Base-by-base conservation (phyloP, 1,140 invertebrate genomes). In the Bombus superbus region DNA sequence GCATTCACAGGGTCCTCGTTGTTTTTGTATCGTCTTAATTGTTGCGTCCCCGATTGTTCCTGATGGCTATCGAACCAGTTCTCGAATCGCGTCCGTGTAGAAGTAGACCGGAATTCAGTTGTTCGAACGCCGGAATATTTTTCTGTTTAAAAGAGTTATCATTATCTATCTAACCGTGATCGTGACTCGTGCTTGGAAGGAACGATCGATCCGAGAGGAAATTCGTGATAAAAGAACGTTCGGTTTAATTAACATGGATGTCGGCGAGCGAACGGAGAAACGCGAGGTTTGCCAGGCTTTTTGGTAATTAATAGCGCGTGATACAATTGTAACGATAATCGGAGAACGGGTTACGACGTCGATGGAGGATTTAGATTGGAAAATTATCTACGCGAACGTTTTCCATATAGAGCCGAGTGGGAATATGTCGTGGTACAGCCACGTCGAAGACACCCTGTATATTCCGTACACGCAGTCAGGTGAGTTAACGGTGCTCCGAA, bases 401-500 rank as follows among this genome's bases (percentile, higher is more conserved):
- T 53, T 53, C 47, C 18, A 28, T 15, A 40, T 32, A 35, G 72
- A 32, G 79, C 64, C 47, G 6, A 53, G 47, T 42, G 73, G 83
- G 81, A 87, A 90, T 69, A 6, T 64, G 32, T 62, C 59, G 85
- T 83, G 35, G 68, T 35, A 59, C 85, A 77, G 86, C 79, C 87
- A 88, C 88, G 73, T 86, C 87, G 83, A 44, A 73, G 82, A 38
- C 91, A 90, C 90, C 90, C 90, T 91, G 93, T 94, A 93, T 95
- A 93, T 95, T 94, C 93, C 89, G 90, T 92, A 91, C 93, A 93
- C 92, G 93, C 89, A 91, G 93, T 90, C 94, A 95, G 94, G 93
- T 95, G 94, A 95, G 93, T 92, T 95, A 95, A 95, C 94, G 95
- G 95, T 95, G 92, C 92, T 92, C 90, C 66, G 87, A 83, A 92